Base-by-base conservation (phyloP, 1,140 invertebrate species). In the Nasonia giraulti region DNA sequence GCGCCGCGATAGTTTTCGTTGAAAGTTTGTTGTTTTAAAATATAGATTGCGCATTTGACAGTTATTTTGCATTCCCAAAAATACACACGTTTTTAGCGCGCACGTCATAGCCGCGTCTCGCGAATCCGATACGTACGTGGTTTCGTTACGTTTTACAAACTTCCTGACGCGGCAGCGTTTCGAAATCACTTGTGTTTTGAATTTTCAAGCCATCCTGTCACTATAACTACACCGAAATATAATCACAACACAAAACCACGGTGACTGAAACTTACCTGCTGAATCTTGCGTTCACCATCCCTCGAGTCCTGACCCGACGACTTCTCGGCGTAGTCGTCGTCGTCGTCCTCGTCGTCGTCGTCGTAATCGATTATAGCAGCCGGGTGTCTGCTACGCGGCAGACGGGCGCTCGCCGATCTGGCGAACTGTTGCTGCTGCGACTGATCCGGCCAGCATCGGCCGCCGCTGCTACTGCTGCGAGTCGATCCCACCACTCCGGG, bases 331-430 rank as follows among this genome's bases (percentile, higher is more conserved):
- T 91, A 91, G 87, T 91, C 87, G 89, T 93, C 87, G 85, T 91
- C 86, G 66, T 78, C 62, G 93, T 93, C 86, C 90, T 93, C 66
- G 86, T 84, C 83, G 86, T 91, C 90, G 87, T 91, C 87, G 89
- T 93, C 87, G 87, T 90, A 87, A 90, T 93, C 71, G 37, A 91
- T 90, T 82, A 92, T 91, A 11, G 89, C 87, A 11, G 89, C 91
- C 73, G 88, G 87, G 27, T 91, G 88, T 80, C 91, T 90, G 12
- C 94, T 94, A 62, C 95, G 94, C 37, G 96, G 95, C 84, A 97
- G 92, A 66, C 97, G 93, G 3, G 97, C 97, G 89, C 96, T 97
- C 17, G 96, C 96, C 27, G 96, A 97, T 88, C 97, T 94, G 84
- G 94, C 92, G 89, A 96, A 96, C 88, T 94, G 95, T 82, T 95